These are phyloP conservation scores for Laodelphax striatellus DNA, from an alignment of 1,140 invertebrate genomes.

Conservation along the genomic window DNA sequence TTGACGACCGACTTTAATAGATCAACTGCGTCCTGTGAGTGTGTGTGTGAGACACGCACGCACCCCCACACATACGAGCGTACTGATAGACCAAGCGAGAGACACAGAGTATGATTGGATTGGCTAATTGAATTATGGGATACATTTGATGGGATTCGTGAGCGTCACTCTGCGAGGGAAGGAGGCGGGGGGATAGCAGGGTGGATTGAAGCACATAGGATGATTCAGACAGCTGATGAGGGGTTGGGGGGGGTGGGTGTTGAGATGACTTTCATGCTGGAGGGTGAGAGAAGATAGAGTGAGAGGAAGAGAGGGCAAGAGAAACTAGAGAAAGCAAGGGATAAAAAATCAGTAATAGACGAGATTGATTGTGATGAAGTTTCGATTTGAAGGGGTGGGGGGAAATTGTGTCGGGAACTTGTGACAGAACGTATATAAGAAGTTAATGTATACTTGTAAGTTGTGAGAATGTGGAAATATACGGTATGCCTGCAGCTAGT, in stretches of 20 bases:
- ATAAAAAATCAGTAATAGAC: too few relatives aligned
- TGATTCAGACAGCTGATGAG: background rate
- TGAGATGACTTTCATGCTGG: background rate
- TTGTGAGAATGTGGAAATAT: too few relatives aligned
- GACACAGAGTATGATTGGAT: constrained; percentile 11
- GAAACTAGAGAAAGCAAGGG: background rate
- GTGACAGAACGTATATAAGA: too few relatives aligned
- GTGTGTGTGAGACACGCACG: background rate
- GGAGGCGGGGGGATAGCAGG: background rate
- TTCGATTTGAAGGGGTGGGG: too few relatives aligned
- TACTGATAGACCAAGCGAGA: background rate
- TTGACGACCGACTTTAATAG: too few relatives aligned
- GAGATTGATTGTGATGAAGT: too few relatives aligned
- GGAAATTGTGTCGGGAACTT: too few relatives aligned
- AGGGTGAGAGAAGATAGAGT: background rate
- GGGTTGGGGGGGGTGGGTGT: background rate
- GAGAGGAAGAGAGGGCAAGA: background rate
- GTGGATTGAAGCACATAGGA: background rate
- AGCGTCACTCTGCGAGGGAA: background rate
- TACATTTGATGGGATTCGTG: constrained; percentile 38
- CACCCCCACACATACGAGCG: background rate
- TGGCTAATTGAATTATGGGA: constrained; percentile 39
- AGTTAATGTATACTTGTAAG: too few relatives aligned
- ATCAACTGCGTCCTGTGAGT: too few relatives aligned
- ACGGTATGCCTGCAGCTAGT: too few relatives aligned